These are phyloP conservation scores for Cydia amplana DNA, from an alignment of 1,140 invertebrate species.

Conservation along the genomic window DNA sequence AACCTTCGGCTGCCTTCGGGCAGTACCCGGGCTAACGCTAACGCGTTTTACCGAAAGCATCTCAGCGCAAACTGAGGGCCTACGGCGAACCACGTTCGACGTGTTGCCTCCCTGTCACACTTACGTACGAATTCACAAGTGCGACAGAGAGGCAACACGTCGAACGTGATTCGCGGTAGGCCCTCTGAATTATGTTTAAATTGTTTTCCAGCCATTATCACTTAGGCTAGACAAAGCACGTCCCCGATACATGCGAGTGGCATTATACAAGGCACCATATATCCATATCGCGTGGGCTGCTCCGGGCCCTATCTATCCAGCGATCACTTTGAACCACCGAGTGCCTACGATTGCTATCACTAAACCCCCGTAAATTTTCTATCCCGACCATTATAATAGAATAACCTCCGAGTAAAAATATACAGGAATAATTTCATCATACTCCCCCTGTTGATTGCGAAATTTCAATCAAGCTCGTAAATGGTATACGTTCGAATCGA, in stretches of 20 bases:
- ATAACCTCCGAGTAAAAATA: constrained; percentile 73
- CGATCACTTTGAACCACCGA: constrained; percentile 78
- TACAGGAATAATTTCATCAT: constrained; percentile 78
- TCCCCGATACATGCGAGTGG: constrained; percentile 33
- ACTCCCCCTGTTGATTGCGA: constrained; percentile 75
- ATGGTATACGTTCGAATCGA: constrained; percentile 73
- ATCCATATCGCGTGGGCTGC: constrained; percentile 59
- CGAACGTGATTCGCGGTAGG: too few species aligned
- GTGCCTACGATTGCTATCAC: constrained; percentile 72
- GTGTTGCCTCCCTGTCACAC: too few species aligned
- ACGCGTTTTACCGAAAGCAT: constrained; percentile 3
- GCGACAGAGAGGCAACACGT: too few species aligned
- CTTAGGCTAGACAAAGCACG: constrained; percentile 24
- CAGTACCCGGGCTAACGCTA: constrained; percentile 11
- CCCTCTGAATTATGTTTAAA: constrained; percentile 29
- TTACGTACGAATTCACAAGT: too few species aligned
- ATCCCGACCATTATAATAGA: constrained; percentile 71
- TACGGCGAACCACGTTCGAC: too few species aligned
- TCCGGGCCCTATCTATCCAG: constrained; percentile 61
- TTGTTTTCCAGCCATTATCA: constrained; percentile 33
- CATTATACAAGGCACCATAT: constrained; percentile 46
- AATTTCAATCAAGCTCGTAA: constrained; percentile 78
- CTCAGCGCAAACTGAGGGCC: constrained; percentile 25
- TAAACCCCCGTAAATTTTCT: constrained; percentile 76
- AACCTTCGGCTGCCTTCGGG: constrained; percentile 5